These are phyloP conservation scores for Apamea monoglypha DNA, from an alignment of 2,888 invertebrate genomes.

Conservation along the genomic window DNA sequence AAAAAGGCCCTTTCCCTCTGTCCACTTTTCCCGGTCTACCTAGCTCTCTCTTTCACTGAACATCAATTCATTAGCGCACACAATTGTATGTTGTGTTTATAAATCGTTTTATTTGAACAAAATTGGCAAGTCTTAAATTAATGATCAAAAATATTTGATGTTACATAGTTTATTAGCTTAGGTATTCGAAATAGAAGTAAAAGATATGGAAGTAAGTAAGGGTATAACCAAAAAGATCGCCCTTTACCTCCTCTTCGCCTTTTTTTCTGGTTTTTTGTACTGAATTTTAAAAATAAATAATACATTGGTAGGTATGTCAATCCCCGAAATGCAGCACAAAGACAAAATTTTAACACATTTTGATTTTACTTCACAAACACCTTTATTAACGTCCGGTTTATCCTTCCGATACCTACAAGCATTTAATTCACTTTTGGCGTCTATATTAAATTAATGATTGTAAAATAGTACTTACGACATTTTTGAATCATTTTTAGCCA, in stretches of 20 bases:
- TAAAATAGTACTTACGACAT: slow-evolving; percentile 53
- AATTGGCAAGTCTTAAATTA: too few relatives aligned
- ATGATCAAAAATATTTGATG: neutral
- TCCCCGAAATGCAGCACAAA: neutral
- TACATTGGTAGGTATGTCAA: neutral
- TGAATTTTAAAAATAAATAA: neutral
- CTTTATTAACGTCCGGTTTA: neutral
- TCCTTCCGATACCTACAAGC: neutral
- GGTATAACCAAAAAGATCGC: neutral
- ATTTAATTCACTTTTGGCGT: neutral
- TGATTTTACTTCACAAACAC: neutral
- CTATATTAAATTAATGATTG: neutral
- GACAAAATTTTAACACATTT: too few relatives aligned
- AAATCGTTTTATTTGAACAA: neutral
- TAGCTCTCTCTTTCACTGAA: neutral
- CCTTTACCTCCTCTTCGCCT: too few relatives aligned
- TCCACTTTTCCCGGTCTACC: neutral
- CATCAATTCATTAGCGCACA: neutral
- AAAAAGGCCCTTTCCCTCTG: neutral
- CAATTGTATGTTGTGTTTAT: neutral
- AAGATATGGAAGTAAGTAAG: neutral
- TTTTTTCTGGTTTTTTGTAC: too few relatives aligned
- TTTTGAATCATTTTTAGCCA: slow-evolving; percentile 43
- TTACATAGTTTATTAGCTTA: neutral
- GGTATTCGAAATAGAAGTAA: neutral